phyloP scores from a whole-genome alignment of 2,797 vertebrate species.

The Oreochromis mossambicus region DNA sequence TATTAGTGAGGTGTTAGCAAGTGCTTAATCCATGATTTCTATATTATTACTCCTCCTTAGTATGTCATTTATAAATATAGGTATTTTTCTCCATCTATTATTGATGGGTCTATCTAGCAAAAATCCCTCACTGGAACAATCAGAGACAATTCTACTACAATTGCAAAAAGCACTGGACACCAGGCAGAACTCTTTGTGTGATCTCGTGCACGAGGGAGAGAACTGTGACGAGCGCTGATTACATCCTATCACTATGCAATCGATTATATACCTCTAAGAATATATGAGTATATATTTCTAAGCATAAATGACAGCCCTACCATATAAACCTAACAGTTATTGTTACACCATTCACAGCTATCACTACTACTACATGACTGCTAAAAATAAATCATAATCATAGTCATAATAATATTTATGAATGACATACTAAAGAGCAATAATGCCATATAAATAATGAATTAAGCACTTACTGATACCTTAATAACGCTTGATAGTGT shows the following conservation, averaged over 20 bases:
- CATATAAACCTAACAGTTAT: background rate
- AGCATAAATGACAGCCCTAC: background rate
- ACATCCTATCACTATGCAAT: background rate
- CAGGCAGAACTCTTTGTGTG: background rate
- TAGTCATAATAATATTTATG: background rate
- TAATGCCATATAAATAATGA: background rate
- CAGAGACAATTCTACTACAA: too few relatives aligned
- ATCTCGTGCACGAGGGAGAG: background rate
- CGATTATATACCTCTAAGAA: background rate
- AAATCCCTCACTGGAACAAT: too few relatives aligned
- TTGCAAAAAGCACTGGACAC: background rate
- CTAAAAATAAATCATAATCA: background rate
- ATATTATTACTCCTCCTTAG: background rate
- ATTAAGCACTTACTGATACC: background rate
- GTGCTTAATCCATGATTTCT: background rate
- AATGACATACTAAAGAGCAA: background rate
- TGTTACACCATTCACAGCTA: background rate
- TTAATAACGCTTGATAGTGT: background rate
- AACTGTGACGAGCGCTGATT: background rate
- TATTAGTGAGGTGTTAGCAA: background rate
- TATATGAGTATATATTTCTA: background rate
- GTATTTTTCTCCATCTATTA: background rate
- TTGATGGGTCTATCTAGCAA: background rate
- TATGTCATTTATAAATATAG: background rate
- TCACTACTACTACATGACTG: background rate